A percentile compares a stretch with the other conserved stretches of the same genome.
Conservation (phyloP, 2,113 vertebrate species). For the Perca flavescens region DNA sequence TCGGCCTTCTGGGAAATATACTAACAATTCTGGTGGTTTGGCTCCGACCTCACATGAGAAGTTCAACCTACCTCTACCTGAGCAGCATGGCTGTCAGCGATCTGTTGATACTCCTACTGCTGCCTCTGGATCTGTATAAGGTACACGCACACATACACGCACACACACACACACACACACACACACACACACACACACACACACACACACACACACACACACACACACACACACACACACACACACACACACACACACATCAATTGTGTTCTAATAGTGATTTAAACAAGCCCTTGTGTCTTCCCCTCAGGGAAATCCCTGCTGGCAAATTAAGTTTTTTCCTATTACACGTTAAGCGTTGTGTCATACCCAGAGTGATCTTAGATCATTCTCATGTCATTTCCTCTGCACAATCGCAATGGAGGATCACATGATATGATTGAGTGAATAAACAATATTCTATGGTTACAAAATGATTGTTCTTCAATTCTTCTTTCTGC, state of each 20-base stretch:
- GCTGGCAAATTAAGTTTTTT: too few species aligned
- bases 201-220: background rate
- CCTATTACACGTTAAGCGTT: too few species aligned
- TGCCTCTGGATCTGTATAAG: slow-evolving; percentile 87
- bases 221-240: background rate
- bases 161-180: background rate
- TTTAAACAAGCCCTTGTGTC: slow-evolving; percentile 5
- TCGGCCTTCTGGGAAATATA: slow-evolving; percentile 83
- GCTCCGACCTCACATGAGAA: slow-evolving; percentile 84
- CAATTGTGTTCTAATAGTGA: background rate
- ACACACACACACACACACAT: background rate
- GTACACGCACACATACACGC: slow-evolving; percentile 51
- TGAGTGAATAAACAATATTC: too few species aligned
- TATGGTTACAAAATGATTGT: too few species aligned
- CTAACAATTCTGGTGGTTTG: slow-evolving; percentile 86
- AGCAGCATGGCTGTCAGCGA: slow-evolving; percentile 88
- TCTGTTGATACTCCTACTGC: slow-evolving; percentile 83
- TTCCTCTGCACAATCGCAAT: too few species aligned
- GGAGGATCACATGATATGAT: too few species aligned
- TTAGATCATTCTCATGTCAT: too few species aligned
- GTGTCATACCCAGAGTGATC: too few species aligned
- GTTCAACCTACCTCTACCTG: slow-evolving; percentile 87
- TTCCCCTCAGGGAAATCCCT: slow-evolving; percentile 21
- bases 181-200: background rate
- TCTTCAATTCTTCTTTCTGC: too few species aligned